Base-by-base conservation (phyloP, 64 coral and sea anemone genomes). In the Stichodactyla helianthus region DNA sequence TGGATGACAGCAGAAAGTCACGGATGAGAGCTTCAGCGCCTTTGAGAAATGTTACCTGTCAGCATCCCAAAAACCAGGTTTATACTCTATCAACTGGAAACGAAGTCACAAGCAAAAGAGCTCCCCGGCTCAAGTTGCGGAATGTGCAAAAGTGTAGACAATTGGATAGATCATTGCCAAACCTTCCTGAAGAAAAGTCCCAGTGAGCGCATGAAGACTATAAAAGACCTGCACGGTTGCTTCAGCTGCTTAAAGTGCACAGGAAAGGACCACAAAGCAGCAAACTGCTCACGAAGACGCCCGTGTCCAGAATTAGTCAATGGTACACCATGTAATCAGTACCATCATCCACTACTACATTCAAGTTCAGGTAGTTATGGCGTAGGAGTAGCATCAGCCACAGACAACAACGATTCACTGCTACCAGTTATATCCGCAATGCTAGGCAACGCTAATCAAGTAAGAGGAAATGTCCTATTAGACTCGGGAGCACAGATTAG, bases 11-110 rank as follows among this genome's bases (percentile, higher is more conserved):
- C 35, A 5, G 85, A 93, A 90, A 94, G 44, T 90, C 76, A 6
- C 52, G 88, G 82, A 94, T 94, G 88, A 80, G 84, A 53, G 88
- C 92, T 26, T 87, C 93, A 5, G 83, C 93, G 22, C 79, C 93
- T 10, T 15, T 94, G 6, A 90, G 88, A 86, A 86, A 23, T 31
- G 31, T 44, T 50, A 51, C 51, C 0, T 78, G 18, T 4, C 50
- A 23, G 44, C 59, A 71, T 19, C 31, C 18, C 26, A 55, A 82
- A 59, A 26, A 52, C 0, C n/a, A 20, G 17, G 52, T 83, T 6
- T 44, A 31, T 67, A 20, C 4, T 55, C 9, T 54, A 54, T 83
- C 82, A 19, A 52, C 51, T 22, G 52, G 7, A 52, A 59, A 52
- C 51, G 20, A 78, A 14, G 15, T n/a, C 8, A 83, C 82, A 4